Evolutionary conservation across 2,888 invertebrate species (phyloP).

Genomic region (Dolichopus griseipennis): DNA sequence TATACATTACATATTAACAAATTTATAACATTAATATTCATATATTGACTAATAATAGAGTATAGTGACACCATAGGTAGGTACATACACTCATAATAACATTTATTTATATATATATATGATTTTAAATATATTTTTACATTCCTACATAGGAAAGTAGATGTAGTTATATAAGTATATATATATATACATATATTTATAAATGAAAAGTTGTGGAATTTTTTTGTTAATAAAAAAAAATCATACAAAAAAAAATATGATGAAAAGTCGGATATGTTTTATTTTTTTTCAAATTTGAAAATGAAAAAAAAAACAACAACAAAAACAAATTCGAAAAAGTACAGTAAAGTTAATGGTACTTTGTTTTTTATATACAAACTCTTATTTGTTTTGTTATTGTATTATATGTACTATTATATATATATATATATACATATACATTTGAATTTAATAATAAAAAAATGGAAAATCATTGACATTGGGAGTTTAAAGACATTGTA

Average conservation of each 20-base stretch:
- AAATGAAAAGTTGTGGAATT: background rate
- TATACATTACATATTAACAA: too few species aligned
- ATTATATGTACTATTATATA: too few species aligned
- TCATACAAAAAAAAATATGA: background rate
- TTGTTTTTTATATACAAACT: background rate
- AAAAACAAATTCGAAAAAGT: background rate
- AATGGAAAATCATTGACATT: slow-evolving; percentile 10
- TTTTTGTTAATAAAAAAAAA: background rate
- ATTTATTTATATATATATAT: too few species aligned
- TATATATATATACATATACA: background rate
- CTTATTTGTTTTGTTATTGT: background rate
- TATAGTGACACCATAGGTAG: too few species aligned
- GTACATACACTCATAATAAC: too few species aligned
- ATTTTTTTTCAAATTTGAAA: background rate
- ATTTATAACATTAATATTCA: too few species aligned
- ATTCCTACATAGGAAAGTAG: too few species aligned
- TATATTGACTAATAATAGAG: too few species aligned
- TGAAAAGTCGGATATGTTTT: background rate
- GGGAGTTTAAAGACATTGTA: slow-evolving; percentile 9
- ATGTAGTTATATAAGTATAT: too few species aligned
- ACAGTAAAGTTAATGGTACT: background rate
- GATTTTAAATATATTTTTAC: too few species aligned
- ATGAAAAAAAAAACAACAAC: background rate
- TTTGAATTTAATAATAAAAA: background rate
- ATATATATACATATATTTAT: too few species aligned